These are phyloP conservation scores for Diarsia dahlii DNA, from an alignment of 2,888 invertebrate species.

Conservation along the genomic window DNA sequence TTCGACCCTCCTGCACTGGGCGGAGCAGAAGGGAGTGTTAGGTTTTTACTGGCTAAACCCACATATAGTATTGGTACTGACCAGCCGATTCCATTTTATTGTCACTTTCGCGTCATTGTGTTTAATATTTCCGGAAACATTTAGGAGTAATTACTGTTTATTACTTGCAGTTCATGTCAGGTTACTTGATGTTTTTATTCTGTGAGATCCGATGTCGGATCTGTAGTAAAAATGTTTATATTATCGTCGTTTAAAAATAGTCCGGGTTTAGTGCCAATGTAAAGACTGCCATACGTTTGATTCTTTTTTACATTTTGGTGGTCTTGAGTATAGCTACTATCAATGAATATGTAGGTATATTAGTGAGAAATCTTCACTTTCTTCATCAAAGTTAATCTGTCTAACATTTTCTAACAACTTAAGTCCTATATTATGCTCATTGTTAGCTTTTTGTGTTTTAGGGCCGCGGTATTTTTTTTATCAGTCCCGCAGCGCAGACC, in stretches of 20 bases:
- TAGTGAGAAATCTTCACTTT: too few relatives aligned
- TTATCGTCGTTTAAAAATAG: conserved; percentile 32
- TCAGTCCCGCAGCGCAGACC: too few relatives aligned
- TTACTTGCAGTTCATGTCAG: conserved; percentile 23
- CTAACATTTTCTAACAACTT: too few relatives aligned
- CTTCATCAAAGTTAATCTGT: too few relatives aligned
- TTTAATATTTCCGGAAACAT: conserved; percentile 44
- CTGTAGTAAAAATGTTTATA: conserved; percentile 27
- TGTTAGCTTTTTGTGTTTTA: too few relatives aligned
- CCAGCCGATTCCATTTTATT: conserved; percentile 40
- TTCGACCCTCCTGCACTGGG: too few relatives aligned
- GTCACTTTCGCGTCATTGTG: conserved; percentile 37
- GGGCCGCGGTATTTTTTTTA: too few relatives aligned
- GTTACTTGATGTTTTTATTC: conserved; percentile 39
- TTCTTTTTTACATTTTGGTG: neutral
- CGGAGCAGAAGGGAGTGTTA: too few relatives aligned
- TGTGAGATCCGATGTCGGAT: neutral
- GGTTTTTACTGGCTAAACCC: too few relatives aligned
- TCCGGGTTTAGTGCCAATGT: conserved; percentile 30
- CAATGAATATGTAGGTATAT: too few relatives aligned
- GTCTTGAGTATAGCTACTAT: too few relatives aligned
- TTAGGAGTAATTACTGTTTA: conserved; percentile 50
- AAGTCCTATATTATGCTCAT: too few relatives aligned
- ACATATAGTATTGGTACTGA: conserved; percentile 7
- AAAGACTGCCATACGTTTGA: conserved; percentile 11